Evolutionary conservation across 2,888 invertebrate genomes (phyloP), one percentile per base, ranked within the genome.

Genomic region (Coelopa pilipes): DNA sequence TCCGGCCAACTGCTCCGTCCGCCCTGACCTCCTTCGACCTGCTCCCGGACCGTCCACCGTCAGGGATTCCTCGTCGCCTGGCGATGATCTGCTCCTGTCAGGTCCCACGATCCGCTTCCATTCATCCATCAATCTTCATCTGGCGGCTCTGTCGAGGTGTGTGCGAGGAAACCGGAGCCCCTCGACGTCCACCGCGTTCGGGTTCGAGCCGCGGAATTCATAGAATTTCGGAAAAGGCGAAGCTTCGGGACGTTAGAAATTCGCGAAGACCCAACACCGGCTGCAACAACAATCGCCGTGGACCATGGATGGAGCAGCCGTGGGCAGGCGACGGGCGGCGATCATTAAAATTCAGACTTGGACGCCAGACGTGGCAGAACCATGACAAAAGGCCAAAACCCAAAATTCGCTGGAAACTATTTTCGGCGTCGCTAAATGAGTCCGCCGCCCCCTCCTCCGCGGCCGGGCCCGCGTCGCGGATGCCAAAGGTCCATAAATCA

Each of bases 361-460:
- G 81, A 83, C 82, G 55, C 53, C 68, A 34, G 59, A 13, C 62
- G 24, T 9, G 21, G 15, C 71, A 65, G 46, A 71, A 13, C 45
- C 55, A 21, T 65, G 65, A 55, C 55, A 63, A 63, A 63, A 55
- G 60, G 24, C 60, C 55, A 55, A 71, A 55, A 53, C 17, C 53
- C 34, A 45, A 71, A 80, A 81, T 83, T 83, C 84, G 79, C 80
- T 81, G 84, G 84, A 83, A 83, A 83, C 84, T 83, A 82, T 84
- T 84, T 83, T 53, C 24, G 59, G 24, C 60, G 66, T 70, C 19
- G 21, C 72, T 21, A 70, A 63, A 24, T 49, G 49, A 46, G 50
- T 49, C 21, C 55, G 47, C 34, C 34, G 34, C 34, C 34, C 34
- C 7, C 4, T 4, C 34, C 34, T 7, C n/a, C 4, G 4, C 34